Evolutionary conservation across 2,113 vertebrate species (phyloP), one percentile per base, ranked within the genome.

Genomic region (Tinamus guttatus): DNA sequence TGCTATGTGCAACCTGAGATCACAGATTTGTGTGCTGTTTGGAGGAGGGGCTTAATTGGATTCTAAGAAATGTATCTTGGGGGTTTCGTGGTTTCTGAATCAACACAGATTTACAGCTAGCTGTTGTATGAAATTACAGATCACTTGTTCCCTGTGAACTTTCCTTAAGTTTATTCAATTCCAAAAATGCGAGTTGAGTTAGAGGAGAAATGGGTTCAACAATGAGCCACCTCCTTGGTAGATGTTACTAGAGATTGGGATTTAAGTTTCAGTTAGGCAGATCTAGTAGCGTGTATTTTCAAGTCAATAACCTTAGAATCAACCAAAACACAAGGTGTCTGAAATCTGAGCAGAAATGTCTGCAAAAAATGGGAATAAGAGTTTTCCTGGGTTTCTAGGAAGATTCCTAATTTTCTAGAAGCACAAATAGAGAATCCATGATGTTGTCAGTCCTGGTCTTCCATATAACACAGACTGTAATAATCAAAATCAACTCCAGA

Each of bases 81-180:
- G 83, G 77, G 24, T 79, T 92, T 94, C 90, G 96, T 85, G 54
- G 14, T 96, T 96, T 94, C 93, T 96, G 94, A 95, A 93, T 93
- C 94, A 96, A 95, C 93, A 92, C 27, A 93, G 87, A 63, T 96
- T 96, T 96, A 90, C 59, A 93, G 90, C 63, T 89, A 87, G 85
- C 73, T 87, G 15, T 84, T 93, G 90, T 95, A 96, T 92, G 88
- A 90, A 95, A 94, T 97, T 93, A 93, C 85, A 90, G 74, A 79
- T 96, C 83, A 87, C 24, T 5, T 74, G 65, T 45, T 89, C 75
- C 56, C 54, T 87, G 63, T 94, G 93, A 96, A 95, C 83, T 79
- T 95, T 89, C 43, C 14, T 27, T 32, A 63, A 54, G 74, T 94
- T 95, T 90, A 63, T 89, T 88, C 76, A 90, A 62, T 47, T 86